phyloP scores from a whole-genome alignment of 2,888 invertebrate genomes.

The Chrysolina oricalcia region DNA sequence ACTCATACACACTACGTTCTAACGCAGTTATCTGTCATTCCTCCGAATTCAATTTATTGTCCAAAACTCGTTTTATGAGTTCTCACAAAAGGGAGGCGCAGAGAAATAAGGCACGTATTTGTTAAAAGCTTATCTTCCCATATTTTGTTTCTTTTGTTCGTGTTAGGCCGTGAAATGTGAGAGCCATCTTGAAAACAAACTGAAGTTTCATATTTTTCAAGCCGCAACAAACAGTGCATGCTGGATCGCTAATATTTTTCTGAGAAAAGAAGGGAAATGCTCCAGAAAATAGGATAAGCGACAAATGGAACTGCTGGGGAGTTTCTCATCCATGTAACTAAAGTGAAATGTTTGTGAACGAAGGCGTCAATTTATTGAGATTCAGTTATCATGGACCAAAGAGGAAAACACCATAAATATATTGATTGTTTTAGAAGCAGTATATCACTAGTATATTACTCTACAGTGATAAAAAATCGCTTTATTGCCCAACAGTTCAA shows the following conservation, averaged over 20 bases:
- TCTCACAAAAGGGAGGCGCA: slow-evolving; percentile 34
- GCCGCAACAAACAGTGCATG: slow-evolving; percentile 22
- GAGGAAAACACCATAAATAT: too few species aligned
- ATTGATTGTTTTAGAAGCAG: too few species aligned
- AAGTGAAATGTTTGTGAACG: neutral
- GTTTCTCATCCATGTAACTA: neutral
- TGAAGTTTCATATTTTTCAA: slow-evolving; percentile 30
- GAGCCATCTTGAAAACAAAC: slow-evolving; percentile 39
- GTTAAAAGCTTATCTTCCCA: slow-evolving; percentile 53
- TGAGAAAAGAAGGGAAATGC: slow-evolving; percentile 12
- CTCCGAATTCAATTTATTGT: slow-evolving; percentile 39
- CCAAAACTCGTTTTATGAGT: slow-evolving; percentile 39
- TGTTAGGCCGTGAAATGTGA: slow-evolving; percentile 45
- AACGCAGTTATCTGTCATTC: slow-evolving; percentile 12
- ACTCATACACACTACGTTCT: neutral
- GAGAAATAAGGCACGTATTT: slow-evolving; percentile 51
- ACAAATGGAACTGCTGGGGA: neutral
- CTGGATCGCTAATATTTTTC: slow-evolving; percentile 26
- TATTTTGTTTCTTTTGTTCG: slow-evolving; percentile 48
- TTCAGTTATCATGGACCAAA: neutral
- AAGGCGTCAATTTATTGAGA: neutral
- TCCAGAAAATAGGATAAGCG: slow-evolving; percentile 13
- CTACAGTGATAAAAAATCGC: too few species aligned
- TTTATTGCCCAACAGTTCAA: too few species aligned
- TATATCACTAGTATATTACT: too few species aligned